These are phyloP conservation scores for Isichthys henryi DNA, from an alignment of 2,113 vertebrate species.

Conservation along the genomic window DNA sequence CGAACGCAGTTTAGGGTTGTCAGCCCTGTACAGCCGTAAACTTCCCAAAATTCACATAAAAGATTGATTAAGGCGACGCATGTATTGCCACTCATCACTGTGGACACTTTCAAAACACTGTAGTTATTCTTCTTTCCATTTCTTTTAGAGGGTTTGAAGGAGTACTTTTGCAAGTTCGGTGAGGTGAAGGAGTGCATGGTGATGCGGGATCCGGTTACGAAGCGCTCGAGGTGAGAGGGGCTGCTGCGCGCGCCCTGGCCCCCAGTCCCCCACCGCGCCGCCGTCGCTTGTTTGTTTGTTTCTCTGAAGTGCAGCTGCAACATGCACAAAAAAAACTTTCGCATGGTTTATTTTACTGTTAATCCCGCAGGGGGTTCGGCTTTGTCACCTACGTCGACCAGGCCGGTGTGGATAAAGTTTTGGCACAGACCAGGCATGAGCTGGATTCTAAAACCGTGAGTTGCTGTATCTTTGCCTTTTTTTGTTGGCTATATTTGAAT, in stretches of 20 bases:
- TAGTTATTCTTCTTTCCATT: neutral
- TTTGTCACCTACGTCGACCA: conserved; percentile 98
- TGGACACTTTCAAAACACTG: neutral
- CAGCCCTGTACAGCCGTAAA: neutral
- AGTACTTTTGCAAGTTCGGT: conserved; percentile 98
- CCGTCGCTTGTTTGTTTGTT: neutral
- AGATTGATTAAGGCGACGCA: neutral
- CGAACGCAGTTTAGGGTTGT: neutral
- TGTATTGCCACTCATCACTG: neutral
- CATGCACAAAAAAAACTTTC: neutral
- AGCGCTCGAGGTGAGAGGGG: conserved; percentile 90
- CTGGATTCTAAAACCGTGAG: conserved; percentile 99
- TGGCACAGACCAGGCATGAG: conserved; percentile 94
- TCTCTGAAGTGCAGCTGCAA: neutral
- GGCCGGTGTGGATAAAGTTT: conserved; percentile 96
- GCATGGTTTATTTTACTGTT: conserved; percentile 24
- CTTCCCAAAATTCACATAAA: neutral
- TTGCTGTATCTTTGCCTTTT: conserved; percentile 32
- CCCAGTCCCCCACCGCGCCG: neutral
- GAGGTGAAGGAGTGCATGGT: conserved; percentile 99
- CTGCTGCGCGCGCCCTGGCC: conserved; percentile 14
- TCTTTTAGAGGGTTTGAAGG: conserved; percentile 84
- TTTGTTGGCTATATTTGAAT: neutral
- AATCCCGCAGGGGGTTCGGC: conserved; percentile 82
- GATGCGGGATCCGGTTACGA: conserved; percentile 98